Base-by-base conservation (phyloP, 1,140 invertebrate species). In the Holotrichia oblita region DNA sequence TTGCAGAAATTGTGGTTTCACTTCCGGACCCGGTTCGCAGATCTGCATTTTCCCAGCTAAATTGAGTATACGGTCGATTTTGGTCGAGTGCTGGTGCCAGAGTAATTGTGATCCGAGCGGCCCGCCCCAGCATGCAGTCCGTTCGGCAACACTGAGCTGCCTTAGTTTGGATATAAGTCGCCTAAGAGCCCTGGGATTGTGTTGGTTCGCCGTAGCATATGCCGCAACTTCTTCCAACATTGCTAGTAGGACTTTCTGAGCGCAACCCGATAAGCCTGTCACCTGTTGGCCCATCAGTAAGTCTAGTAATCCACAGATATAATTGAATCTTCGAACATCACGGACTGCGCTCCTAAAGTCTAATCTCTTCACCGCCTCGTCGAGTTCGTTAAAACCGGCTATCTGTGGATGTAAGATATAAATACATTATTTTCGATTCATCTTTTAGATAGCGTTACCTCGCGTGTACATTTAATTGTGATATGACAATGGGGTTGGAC, bases 301-400 rank as follows among this genome's bases (percentile, higher is more conserved):
- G 85, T 97, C 93, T 76, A 99, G 88, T 42, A 99, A 89, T 82
- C 97, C 96, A 84, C 96, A 97, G 82, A 99, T 97, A 87, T 99
- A 99, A 87, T 98, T 98, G 88, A 99, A 99, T 76, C 98, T 90
- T 75, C 97, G 91, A 14, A 95, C 94, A 88, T 99, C 97, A 77
- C 94, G 93, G 40, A 98, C 97, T 3, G 98, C 97, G 79, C 95
- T 96, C 77, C 95, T 92, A 88, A 99, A 97, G 87, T 99, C 98
- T 55, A 99, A 88, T 78, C 95, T 92, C 84, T 97, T 95, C 17
- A 99, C 93, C 1, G 97, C 97, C 88, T 99, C 98, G 83, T 95
- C 96, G 44, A 99, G 89, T 72, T 95, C 96, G 86, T 98, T 98
- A 87, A 98, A 97, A 59, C 96, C 96, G 79, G 96, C 96, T 84